Base-by-base conservation (phyloP, 2,113 vertebrate species). In the Nothoprocta pentlandii region DNA sequence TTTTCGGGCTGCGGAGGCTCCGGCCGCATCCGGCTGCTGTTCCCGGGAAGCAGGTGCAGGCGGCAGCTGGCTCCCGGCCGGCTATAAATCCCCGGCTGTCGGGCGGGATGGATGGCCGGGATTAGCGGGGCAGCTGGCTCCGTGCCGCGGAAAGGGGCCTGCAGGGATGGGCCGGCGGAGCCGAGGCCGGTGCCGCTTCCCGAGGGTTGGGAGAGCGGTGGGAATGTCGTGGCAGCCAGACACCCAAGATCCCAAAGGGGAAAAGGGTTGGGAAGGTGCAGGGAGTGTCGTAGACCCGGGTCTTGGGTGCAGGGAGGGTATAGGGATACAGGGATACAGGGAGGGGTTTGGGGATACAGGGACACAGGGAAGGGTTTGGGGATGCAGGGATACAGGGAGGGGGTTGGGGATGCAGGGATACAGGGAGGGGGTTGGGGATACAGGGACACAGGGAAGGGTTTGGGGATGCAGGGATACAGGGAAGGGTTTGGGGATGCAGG, bases 1-100 rank as follows among this genome's bases (percentile, higher is more conserved):
- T 89, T 92, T 94, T 89, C 82, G 89, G 84, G 84, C 83, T 63
- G 83, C 0, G 3, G 83, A 85, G 88, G 79, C 91, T 74, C 67
- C 7, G 87, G 87, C 28, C 30, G 67, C 78, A 44, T 62, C 53
- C 64, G 87, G 77, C 77, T 2, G 1, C 0, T 16, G 36, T 51
- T 41, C 28, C 26, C 5, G 0, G 56, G 67, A 53, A 87, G 87
- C 92, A 85, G 93, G 85, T 89, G 89, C 64, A 77, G 59, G 66
- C 13, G 42, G 25, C 4, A 76, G 56, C 75, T 69, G 84, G 67
- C 54, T 67, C 26, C 68, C 4, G 44, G 62, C 88, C 84, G 21
- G 47, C 58, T 80, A 66, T 53, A 79, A 67, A 90, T 87, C 87
- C 87, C 87, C 2, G 83, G 46, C 77, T 93, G 87, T 67, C 21